Evolutionary conservation across 2,888 invertebrate genomes (phyloP), one percentile per base, ranked within the genome.

Genomic region (Sialis lutaria): DNA sequence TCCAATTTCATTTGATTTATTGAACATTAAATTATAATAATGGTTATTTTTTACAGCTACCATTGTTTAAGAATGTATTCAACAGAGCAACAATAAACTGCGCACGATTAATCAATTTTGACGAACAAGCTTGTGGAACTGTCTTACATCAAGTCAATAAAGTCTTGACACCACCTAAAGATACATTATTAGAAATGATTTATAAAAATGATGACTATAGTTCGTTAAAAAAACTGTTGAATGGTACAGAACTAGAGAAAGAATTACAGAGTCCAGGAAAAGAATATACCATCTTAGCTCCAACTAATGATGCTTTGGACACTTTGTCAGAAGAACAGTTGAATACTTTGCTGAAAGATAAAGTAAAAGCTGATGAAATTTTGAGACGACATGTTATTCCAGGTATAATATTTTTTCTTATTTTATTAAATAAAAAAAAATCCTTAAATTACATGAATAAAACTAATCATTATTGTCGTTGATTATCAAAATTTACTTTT

Each of bases 11-110:
- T 30, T 32, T 31, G 30, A 8, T 32, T 43, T 44, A 33, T 34
- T 34, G 10, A 6, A 8, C 31, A 10, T 22, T 35, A n/a, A 4
- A 32, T 44, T 2, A 13, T 13, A 42, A 22, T 4, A 22, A 41
- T 41, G 12, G 12, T 22, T 9, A 43, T 10, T 48, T 45, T 46
- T 60, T 64, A 44, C 52, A 68, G 67, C 63, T 74, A 50, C 70
- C 73, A 3, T 57, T 75, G 34, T 73, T 75, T 55, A 64, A 68
- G 30, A 72, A 72, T 51, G 64, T 73, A 2, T 69, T 72, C 57
- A 72, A 75, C 52, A 67, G 75, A 44, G 73, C 75, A 1, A 79
- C 81, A 1, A 75, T 77, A 0, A 80, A 82, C 58, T 83, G 82
- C 59, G 79, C 78, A 1, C 66, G 73, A 6, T 58, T 83, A 8